Evolutionary conservation across 1,140 invertebrate species (phyloP).

Genomic region (Megalonaias nervosa): DNA sequence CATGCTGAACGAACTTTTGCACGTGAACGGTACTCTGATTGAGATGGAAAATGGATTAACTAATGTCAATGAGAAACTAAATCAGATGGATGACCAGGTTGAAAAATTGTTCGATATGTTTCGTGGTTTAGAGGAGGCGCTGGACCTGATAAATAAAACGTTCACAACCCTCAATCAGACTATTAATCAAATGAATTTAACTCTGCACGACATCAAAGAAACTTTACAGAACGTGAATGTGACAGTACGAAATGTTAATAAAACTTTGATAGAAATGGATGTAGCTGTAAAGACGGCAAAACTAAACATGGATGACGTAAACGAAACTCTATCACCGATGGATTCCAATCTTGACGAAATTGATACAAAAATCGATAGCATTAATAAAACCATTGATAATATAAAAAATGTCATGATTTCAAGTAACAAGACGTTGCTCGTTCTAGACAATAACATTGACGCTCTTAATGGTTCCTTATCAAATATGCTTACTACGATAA

Average conservation of each 20-base stretch:
- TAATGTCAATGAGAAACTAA: slow-evolving; percentile 25
- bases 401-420: slow-evolving; percentile 4
- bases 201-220: slow-evolving; percentile 19
- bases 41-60: slow-evolving; percentile 27
- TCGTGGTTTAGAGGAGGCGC: too few relatives aligned
- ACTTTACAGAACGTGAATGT: slow-evolving; percentile 12
- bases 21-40: slow-evolving; percentile 29
- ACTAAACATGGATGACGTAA: background rate
- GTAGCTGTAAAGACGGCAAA: background rate
- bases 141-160: slow-evolving; percentile 4
- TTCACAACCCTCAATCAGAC: slow-evolving; percentile 11
- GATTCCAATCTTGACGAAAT: slow-evolving; percentile 9
- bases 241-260: slow-evolving; percentile 14
- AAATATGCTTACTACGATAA: background rate
- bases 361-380: slow-evolving; percentile 15
- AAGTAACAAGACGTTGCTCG: slow-evolving; percentile 6
- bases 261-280: slow-evolving; percentile 14
- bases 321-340: background rate
- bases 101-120: too few relatives aligned
- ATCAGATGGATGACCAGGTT: slow-evolving; percentile 8
- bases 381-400: slow-evolving; percentile 17
- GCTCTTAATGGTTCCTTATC: slow-evolving; percentile 8
- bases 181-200: slow-evolving; percentile 15
- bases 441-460: background rate
- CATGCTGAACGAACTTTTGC: slow-evolving; percentile 21